These are phyloP conservation scores for Callopanchax toddi DNA, from an alignment of 2,113 vertebrate genomes.

Conservation along the genomic window DNA sequence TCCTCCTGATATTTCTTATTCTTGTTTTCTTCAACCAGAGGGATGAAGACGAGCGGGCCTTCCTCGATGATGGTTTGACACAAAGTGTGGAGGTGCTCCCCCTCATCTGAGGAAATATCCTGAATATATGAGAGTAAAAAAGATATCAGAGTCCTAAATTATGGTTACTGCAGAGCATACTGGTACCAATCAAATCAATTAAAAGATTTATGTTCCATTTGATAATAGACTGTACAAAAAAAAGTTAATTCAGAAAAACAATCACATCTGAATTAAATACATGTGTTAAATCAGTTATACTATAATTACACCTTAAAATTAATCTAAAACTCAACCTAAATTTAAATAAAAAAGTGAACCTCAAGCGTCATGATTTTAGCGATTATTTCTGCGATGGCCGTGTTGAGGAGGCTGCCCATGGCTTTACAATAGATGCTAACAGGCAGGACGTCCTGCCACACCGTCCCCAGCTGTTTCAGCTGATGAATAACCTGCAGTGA, in stretches of 20 bases:
- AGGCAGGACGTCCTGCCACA: slow-evolving; percentile 96
- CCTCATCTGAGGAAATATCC: slow-evolving; percentile 96
- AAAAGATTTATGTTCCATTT: too few relatives aligned
- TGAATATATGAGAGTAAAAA: slow-evolving; percentile 37
- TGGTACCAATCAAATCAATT: too few relatives aligned
- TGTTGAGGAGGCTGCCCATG: slow-evolving; percentile 92
- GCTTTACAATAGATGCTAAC: slow-evolving; percentile 94
- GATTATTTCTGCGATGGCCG: slow-evolving; percentile 86
- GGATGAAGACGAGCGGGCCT: slow-evolving; percentile 89
- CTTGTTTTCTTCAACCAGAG: slow-evolving; percentile 85
- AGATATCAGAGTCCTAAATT: neutral
- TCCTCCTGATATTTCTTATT: slow-evolving; percentile 93
- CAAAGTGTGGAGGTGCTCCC: slow-evolving; percentile 87
- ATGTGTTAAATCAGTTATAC: neutral
- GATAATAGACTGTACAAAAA: neutral
- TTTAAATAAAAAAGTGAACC: slow-evolving; percentile 75
- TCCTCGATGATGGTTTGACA: slow-evolving; percentile 90
- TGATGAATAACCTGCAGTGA: slow-evolving; percentile 90
- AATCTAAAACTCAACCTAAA: neutral
- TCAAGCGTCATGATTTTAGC: slow-evolving; percentile 88
- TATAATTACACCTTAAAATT: neutral
- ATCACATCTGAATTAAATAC: neutral
- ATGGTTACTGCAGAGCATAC: neutral
- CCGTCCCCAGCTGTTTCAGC: slow-evolving; percentile 88
- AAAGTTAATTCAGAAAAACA: neutral